Evolutionary conservation across 2,113 vertebrate species (phyloP).

Genomic region (Dolichotis patagonum): DNA sequence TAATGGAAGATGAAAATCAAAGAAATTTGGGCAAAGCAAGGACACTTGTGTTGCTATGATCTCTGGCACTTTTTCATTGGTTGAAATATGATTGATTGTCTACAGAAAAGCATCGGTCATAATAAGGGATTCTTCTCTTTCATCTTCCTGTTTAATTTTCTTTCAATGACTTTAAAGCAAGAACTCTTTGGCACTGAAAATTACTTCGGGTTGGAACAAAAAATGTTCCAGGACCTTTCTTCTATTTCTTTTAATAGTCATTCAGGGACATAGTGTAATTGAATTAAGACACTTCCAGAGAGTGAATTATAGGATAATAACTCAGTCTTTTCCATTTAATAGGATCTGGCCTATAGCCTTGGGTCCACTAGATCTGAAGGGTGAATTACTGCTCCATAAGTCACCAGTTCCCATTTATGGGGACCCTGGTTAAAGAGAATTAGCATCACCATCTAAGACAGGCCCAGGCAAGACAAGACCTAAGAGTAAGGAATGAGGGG

Average conservation of each 20-base stretch:
- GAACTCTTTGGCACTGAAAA: constrained; percentile 66
- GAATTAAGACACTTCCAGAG: constrained; percentile 54
- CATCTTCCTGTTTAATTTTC: constrained; percentile 70
- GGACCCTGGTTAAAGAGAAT: constrained; percentile 57
- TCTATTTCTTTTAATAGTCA: constrained; percentile 71
- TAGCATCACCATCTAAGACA: constrained; percentile 13
- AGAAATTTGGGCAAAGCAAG: neutral
- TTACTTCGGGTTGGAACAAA: constrained; percentile 67
- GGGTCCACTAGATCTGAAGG: constrained; percentile 43
- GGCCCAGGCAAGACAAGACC: neutral
- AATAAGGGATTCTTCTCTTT: constrained; percentile 30
- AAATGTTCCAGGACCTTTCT: constrained; percentile 51
- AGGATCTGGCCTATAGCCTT: constrained; percentile 63
- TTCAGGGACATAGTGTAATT: constrained; percentile 75
- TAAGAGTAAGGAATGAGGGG: neutral
- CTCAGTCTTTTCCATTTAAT: constrained; percentile 62
- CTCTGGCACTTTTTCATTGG: neutral
- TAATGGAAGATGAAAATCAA: neutral
- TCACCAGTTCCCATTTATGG: constrained; percentile 58
- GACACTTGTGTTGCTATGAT: neutral
- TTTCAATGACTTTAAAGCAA: constrained; percentile 69
- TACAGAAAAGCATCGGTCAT: neutral
- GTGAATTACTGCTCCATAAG: constrained; percentile 57
- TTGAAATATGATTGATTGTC: neutral
- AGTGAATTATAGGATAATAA: constrained; percentile 70